These are phyloP conservation scores for Andrena cerasifolii DNA, from an alignment of 1,140 invertebrate species.

Conservation along the genomic window DNA sequence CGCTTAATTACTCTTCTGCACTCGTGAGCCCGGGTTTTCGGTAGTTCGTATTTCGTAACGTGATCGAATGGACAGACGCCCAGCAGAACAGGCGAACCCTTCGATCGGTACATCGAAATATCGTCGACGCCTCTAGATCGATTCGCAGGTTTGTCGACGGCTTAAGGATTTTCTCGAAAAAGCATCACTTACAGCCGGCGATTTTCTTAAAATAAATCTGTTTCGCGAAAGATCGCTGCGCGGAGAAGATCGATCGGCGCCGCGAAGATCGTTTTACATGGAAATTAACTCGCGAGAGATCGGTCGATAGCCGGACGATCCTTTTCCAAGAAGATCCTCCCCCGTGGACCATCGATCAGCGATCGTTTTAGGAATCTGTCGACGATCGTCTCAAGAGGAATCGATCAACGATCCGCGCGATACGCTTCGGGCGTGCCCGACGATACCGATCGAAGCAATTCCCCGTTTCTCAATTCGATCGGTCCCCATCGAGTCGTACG, in stretches of 20 bases:
- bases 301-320: too few relatives aligned
- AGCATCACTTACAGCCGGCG: too few relatives aligned
- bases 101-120: slow-evolving; percentile 9
- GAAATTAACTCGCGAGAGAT: too few relatives aligned
- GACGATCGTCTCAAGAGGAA: too few relatives aligned
- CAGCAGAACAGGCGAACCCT: not conserved
- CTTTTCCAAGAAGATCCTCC: too few relatives aligned
- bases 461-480: not conserved
- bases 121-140: not conserved
- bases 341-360: too few relatives aligned
- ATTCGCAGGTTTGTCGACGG: not conserved
- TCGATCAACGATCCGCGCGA: slow-evolving; percentile 1
- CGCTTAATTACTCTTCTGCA: slow-evolving; percentile 43
- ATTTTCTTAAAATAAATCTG: too few relatives aligned
- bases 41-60: slow-evolving; percentile 10
- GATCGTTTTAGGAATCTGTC: too few relatives aligned
- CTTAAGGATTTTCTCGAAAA: too few relatives aligned
- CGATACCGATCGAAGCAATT: not conserved
- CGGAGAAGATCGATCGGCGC: not conserved
- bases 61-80: not conserved
- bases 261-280: slow-evolving; percentile 10
- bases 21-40: slow-evolving; percentile 56
- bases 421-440: not conserved
- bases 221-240: not conserved
- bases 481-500: not conserved